These are phyloP conservation scores for Oncorhynchus keta DNA, from an alignment of 2,113 vertebrate genomes.

Conservation along the genomic window DNA sequence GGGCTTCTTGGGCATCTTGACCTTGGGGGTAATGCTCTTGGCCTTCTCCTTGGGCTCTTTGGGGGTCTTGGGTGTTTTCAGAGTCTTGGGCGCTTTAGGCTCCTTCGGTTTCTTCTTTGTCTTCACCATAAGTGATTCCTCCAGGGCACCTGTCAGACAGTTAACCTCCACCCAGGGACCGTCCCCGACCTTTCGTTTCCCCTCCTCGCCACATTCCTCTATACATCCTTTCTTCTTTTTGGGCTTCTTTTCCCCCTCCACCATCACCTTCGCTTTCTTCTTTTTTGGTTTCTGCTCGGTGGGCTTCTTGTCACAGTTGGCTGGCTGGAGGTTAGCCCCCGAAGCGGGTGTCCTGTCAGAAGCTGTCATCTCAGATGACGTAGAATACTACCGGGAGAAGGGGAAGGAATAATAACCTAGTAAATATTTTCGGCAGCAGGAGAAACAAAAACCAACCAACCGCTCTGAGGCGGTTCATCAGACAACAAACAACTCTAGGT, in stretches of 20 bases:
- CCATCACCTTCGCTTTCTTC: constrained; percentile 91
- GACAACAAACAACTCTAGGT: neutral
- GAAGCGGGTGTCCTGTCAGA: constrained; percentile 86
- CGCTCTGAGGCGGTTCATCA: neutral
- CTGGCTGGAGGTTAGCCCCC: neutral
- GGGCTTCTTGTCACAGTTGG: constrained; percentile 78
- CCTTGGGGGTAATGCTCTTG: constrained; percentile 87
- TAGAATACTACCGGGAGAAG: constrained; percentile 85
- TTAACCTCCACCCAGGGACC: constrained; percentile 69
- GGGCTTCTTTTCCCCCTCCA: constrained; percentile 70
- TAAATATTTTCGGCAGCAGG: constrained; percentile 8
- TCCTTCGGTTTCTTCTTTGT: constrained; percentile 89
- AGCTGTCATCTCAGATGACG: constrained; percentile 85
- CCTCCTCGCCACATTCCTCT: constrained; percentile 71
- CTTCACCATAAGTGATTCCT: constrained; percentile 76
- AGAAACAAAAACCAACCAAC: neutral
- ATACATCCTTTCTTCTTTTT: constrained; percentile 89
- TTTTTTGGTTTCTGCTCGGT: constrained; percentile 88
- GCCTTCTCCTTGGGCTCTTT: constrained; percentile 95
- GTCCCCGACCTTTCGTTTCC: constrained; percentile 73
- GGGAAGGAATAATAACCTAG: neutral
- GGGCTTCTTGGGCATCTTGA: constrained; percentile 91
- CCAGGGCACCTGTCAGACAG: constrained; percentile 26
- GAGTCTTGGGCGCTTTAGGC: constrained; percentile 88
- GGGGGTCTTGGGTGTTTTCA: constrained; percentile 89